Evolutionary conservation across 2,113 vertebrate genomes (phyloP), one percentile per base, ranked within the genome.

Genomic region (Neodontobutis hainanensis): DNA sequence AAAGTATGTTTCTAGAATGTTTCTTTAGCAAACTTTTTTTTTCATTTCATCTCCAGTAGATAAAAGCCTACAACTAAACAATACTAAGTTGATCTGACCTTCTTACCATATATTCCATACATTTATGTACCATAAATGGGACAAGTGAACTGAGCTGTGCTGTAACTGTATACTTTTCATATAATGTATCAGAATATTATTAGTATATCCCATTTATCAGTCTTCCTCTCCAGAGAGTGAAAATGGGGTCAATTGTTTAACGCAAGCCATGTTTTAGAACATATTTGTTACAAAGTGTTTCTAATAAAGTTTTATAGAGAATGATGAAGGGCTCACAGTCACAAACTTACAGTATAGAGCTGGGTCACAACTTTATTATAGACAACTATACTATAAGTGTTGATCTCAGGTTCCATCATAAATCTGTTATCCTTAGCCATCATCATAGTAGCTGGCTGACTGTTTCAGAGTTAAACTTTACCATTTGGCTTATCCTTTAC

Each of bases 191-290:
- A 79, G 82, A 83, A 80, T 80, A 75, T 85, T 84, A 86, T 85
- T 86, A 85, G 76, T 82, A 34, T 80, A 85, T 75, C 83, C 82
- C 66, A 87, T 82, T 83, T 86, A 82, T 69, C 62, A 53, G 60
- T 19, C 34, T 38, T 56, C 53, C 65, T 81, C 88, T 85, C 85
- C 71, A 81, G 85, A 84, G 87, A 85, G 69, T 9, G 40, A 77
- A 68, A 89, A 89, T 38, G 68, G 81, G 88, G 88, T 85, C 78
- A 81, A 77, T 63, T 84, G 74, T 86, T 88, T 81, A 88, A 85
- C 73, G 72, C 44, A 63, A 62, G 48, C 71, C 46, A 77, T 65
- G 66, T 80, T 73, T 75, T 53, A 75, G 65, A 27, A 70, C 2
- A 46, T 80, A 82, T 89, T 86, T 86, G 79, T 80, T 68, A 73